Conservation (phyloP, 2,888 invertebrate genomes). For the Plagiodera versicolora region DNA sequence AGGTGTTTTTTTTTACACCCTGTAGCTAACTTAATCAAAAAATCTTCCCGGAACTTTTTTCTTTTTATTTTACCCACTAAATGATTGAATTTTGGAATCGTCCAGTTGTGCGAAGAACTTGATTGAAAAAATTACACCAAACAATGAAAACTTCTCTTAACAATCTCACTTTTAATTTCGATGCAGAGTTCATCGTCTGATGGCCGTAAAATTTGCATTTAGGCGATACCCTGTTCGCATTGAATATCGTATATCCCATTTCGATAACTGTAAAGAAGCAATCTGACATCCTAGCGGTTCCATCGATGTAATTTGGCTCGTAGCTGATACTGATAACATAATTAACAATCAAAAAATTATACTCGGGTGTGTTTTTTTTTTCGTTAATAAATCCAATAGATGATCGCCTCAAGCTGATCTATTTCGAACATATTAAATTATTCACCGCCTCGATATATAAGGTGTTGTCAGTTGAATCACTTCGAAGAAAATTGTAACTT, state of each 20-base stretch:
- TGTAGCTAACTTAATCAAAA: too few relatives aligned
- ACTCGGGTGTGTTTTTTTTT: neutral
- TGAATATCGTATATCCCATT: neutral
- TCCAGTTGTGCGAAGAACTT: too few relatives aligned
- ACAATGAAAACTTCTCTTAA: too few relatives aligned
- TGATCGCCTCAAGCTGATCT: neutral
- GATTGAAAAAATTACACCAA: too few relatives aligned
- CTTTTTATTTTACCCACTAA: too few relatives aligned
- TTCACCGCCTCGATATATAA: neutral
- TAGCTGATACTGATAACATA: neutral
- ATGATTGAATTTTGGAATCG: too few relatives aligned
- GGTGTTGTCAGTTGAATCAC: neutral
- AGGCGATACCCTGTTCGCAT: neutral
- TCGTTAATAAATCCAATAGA: neutral
- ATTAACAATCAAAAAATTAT: neutral
- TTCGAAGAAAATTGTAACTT: neutral
- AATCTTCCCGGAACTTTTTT: too few relatives aligned
- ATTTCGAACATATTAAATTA: neutral
- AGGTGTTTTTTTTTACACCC: too few relatives aligned
- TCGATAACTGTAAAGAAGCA: neutral
- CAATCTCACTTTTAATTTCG: too few relatives aligned
- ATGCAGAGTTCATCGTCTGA: too few relatives aligned
- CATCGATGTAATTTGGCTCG: neutral
- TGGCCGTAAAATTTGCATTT: too few relatives aligned
- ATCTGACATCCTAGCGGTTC: neutral